Evolutionary conservation across 2,797 vertebrate genomes (phyloP).

Genomic region (Acrocephalus scirpaceus): DNA sequence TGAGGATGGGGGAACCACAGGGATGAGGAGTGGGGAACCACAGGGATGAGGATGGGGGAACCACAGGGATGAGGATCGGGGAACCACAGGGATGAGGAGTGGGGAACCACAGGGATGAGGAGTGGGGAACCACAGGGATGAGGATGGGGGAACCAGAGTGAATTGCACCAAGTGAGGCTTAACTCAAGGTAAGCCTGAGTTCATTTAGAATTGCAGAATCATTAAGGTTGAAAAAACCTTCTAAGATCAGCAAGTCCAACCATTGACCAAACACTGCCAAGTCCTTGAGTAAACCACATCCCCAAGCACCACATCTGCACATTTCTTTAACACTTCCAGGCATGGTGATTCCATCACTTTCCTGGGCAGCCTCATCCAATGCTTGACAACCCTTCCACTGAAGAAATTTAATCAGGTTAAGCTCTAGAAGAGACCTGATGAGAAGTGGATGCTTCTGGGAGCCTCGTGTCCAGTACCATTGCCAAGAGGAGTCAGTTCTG

Average conservation of each 20-base stretch:
- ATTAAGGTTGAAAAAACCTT: background rate
- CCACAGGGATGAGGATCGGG: no score
- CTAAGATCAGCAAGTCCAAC: background rate
- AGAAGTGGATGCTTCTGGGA: background rate
- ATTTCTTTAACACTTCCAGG: background rate
- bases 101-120: background rate
- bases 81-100: no score
- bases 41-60: no score
- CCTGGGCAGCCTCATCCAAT: background rate
- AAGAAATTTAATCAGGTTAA: background rate
- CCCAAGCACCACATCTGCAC: background rate
- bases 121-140: no score
- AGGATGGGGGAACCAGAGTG: no score
- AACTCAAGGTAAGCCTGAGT: background rate
- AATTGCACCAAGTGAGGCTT: background rate
- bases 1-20: background rate
- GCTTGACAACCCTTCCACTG: background rate
- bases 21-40: no score
- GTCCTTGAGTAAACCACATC: background rate
- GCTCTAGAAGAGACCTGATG: background rate
- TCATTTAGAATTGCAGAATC: background rate
- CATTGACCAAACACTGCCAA: background rate
- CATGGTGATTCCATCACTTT: background rate
- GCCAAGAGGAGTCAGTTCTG: background rate
- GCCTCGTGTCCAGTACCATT: background rate